Evolutionary conservation across 2,888 invertebrate genomes (phyloP).

Genomic region (Diogma glabrata): DNA sequence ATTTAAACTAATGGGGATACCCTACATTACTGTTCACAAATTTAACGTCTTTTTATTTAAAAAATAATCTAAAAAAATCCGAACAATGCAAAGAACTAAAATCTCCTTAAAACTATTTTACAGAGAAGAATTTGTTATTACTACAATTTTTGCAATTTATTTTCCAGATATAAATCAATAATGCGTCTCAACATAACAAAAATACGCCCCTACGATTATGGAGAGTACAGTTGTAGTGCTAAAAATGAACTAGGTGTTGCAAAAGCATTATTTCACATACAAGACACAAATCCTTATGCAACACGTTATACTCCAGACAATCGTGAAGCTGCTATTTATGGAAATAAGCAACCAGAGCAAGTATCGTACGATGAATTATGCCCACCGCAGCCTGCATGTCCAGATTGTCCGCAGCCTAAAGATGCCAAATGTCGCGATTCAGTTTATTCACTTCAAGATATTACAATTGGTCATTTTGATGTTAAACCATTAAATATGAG

Average conservation of each 20-base stretch:
- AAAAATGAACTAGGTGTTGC: slow-evolving; percentile 75
- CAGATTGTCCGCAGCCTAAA: slow-evolving; percentile 46
- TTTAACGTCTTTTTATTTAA: no score
- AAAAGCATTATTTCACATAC: slow-evolving; percentile 56
- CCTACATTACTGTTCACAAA: no score
- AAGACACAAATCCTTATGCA: slow-evolving; percentile 38
- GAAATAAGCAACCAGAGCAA: slow-evolving; percentile 47
- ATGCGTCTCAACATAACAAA: slow-evolving; percentile 69
- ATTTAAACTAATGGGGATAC: no score
- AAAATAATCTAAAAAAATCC: no score
- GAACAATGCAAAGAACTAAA: no score
- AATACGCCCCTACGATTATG: slow-evolving; percentile 54
- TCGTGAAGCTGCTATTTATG: slow-evolving; percentile 40
- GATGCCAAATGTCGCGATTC: slow-evolving; percentile 45
- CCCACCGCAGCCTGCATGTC: slow-evolving; percentile 45
- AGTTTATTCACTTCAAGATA: slow-evolving; percentile 45
- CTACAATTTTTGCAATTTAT: no score
- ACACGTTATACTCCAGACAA: not conserved
- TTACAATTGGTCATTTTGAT: slow-evolving; percentile 22
- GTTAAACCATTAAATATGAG: slow-evolving; percentile 45
- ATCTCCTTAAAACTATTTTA: no score
- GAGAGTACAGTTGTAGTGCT: slow-evolving; percentile 70
- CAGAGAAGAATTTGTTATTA: no score
- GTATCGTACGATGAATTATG: slow-evolving; percentile 49
- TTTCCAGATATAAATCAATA: slow-evolving; percentile 46